Percentiles rank a stretch among this genome's conserved stretches.
phyloP scores from a whole-genome alignment of 2,113 vertebrate species.

The Periophthalmus modestus region DNA sequence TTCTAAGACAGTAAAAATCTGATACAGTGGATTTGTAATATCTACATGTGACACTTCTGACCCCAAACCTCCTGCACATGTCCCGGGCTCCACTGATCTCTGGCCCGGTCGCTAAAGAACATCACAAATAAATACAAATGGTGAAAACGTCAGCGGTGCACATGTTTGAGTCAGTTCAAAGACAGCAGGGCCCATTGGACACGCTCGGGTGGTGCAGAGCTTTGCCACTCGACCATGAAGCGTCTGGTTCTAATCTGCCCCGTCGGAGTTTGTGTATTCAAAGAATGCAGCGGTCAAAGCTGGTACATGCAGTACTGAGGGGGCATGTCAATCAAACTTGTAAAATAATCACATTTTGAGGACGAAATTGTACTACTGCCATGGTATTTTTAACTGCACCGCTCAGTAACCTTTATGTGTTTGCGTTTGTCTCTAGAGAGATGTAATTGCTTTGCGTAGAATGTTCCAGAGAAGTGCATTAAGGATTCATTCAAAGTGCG shows the following conservation, averaged over 20 bases:
- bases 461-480: too few species aligned
- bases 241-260: slow-evolving; percentile 5
- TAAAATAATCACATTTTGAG: not conserved
- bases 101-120: not conserved
- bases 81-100: not conserved
- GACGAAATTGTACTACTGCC: too few species aligned
- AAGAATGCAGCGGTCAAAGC: not conserved
- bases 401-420: too few species aligned
- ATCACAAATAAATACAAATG: not conserved
- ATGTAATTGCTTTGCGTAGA: too few species aligned
- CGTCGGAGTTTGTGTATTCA: too few species aligned
- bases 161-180: not conserved
- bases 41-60: not conserved
- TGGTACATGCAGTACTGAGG: not conserved
- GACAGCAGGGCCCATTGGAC: not conserved
- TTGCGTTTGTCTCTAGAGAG: too few species aligned
- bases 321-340: slow-evolving; percentile 29
- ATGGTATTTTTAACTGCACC: too few species aligned
- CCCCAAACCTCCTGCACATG: not conserved
- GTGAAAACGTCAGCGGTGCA: not conserved
- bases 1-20: too few species aligned
- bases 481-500: too few species aligned
- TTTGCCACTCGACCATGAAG: not conserved
- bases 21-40: too few species aligned
- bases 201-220: not conserved